A percentile compares a stretch with the other conserved stretches of the same genome.
Conservation (phyloP, 2,797 vertebrate genomes). For the Takifugu ocellatus region DNA sequence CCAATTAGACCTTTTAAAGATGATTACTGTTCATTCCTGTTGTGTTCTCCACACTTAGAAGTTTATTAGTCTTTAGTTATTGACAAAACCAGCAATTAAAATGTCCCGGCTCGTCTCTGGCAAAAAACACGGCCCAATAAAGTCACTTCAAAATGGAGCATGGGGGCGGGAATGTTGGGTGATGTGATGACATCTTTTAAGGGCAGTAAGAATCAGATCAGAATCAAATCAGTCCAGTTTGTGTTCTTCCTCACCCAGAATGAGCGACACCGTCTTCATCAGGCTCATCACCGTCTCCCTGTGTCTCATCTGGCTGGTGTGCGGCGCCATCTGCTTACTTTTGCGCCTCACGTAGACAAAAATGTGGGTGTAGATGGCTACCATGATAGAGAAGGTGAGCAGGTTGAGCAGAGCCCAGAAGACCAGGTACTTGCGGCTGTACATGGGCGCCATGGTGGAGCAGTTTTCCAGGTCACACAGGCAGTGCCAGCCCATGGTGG, state of each 20-base stretch:
- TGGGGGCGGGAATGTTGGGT: no score
- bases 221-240: neutral
- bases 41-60: no score
- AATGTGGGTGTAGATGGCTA: slow-evolving; percentile 85
- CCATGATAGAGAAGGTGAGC: slow-evolving; percentile 87
- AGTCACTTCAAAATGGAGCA: no score
- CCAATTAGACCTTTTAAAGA: no score
- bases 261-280: slow-evolving; percentile 91
- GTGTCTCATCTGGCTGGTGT: slow-evolving; percentile 81
- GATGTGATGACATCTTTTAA: no score
- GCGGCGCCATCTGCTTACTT: slow-evolving; percentile 84
- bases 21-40: no score
- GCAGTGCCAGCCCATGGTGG: slow-evolving; percentile 91
- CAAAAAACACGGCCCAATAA: no score
- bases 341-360: slow-evolving; percentile 87
- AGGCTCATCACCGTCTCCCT: slow-evolving; percentile 87
- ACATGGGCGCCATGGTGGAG: slow-evolving; percentile 91
- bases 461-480: slow-evolving; percentile 78
- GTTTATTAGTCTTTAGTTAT: no score
- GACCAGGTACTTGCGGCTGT: slow-evolving; percentile 87
- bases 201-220: no score
- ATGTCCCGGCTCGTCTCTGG: no score
- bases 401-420: slow-evolving; percentile 91
- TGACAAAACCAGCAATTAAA: no score
- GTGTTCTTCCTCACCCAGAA: slow-evolving; percentile 80